phyloP scores from a whole-genome alignment of 2,113 vertebrate species.

The Romanogobio albipinnatus region DNA sequence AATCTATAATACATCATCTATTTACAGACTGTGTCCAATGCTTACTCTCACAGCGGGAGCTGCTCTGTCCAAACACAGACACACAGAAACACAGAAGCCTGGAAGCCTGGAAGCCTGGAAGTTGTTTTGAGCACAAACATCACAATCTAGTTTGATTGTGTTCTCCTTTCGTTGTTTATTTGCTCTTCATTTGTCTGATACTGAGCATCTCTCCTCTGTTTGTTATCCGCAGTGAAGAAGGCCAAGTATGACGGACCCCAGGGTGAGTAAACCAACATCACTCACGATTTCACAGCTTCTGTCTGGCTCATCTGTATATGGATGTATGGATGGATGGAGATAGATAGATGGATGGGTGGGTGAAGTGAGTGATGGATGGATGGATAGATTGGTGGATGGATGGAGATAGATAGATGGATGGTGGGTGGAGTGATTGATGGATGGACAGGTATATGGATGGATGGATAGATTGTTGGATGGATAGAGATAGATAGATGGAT shows the following conservation, averaged over 20 bases:
- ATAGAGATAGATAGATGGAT: no score
- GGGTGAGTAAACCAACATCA: slow-evolving; percentile 79
- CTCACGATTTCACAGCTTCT: slow-evolving; percentile 14
- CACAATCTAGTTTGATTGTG: background rate
- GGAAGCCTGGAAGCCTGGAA: background rate
- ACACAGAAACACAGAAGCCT: background rate
- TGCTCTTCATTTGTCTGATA: background rate
- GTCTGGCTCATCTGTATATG: no score
- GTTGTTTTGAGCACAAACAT: background rate
- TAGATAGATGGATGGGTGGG: no score
- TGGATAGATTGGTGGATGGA: no score
- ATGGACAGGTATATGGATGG: no score
- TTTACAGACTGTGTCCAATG: background rate
- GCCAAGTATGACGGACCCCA: slow-evolving; percentile 95
- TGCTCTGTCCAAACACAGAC: background rate
- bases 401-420: no score
- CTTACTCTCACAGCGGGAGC: background rate
- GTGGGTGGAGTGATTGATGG: no score
- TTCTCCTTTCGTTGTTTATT: background rate
- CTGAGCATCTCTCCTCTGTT: slow-evolving; percentile 65
- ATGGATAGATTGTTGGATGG: no score
- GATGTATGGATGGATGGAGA: no score
- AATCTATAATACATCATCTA: background rate
- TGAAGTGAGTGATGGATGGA: no score
- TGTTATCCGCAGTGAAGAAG: slow-evolving; percentile 91